Evolutionary conservation across 2,113 vertebrate species (phyloP).

Genomic region (Poeciliopsis prolifica): DNA sequence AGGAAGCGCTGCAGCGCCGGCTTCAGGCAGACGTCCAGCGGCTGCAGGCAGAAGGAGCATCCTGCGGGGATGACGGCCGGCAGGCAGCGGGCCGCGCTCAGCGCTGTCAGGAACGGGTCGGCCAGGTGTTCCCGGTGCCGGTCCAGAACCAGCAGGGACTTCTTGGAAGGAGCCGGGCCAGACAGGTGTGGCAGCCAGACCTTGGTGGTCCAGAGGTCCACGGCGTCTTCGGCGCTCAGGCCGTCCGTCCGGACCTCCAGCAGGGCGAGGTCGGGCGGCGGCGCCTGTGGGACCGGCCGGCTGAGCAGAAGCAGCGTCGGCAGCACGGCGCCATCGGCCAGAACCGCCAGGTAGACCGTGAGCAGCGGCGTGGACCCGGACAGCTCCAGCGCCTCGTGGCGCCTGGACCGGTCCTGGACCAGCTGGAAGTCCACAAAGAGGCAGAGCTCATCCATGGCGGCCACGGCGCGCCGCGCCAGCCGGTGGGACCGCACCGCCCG

Average conservation of each 20-base stretch:
- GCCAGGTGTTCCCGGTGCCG: conserved; percentile 84
- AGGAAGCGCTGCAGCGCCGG: conserved; percentile 86
- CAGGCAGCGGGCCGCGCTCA: conserved; percentile 81
- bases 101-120: conserved; percentile 78
- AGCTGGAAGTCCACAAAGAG: conserved; percentile 85
- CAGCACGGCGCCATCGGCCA: conserved; percentile 87
- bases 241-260: conserved; percentile 78
- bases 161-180: conserved; percentile 54
- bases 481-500: conserved; percentile 78
- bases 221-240: conserved; percentile 79
- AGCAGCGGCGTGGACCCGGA: conserved; percentile 85
- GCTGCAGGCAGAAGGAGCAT: conserved; percentile 86
- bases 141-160: conserved; percentile 88
- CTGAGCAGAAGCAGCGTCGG: conserved; percentile 82
- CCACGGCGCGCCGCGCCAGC: conserved; percentile 79
- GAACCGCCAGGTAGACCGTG: conserved; percentile 83
- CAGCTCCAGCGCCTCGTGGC: conserved; percentile 80
- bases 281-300: conserved; percentile 42
- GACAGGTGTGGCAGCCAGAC: conserved; percentile 80
- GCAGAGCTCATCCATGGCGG: conserved; percentile 87
- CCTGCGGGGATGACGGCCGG: conserved; percentile 85
- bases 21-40: conserved; percentile 86
- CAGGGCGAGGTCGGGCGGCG: conserved; percentile 75
- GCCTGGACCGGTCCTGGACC: conserved; percentile 40
- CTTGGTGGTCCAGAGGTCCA: conserved; percentile 83